phyloP scores from a whole-genome alignment of 1,140 invertebrate species.

The Latrodectus geometricus region DNA sequence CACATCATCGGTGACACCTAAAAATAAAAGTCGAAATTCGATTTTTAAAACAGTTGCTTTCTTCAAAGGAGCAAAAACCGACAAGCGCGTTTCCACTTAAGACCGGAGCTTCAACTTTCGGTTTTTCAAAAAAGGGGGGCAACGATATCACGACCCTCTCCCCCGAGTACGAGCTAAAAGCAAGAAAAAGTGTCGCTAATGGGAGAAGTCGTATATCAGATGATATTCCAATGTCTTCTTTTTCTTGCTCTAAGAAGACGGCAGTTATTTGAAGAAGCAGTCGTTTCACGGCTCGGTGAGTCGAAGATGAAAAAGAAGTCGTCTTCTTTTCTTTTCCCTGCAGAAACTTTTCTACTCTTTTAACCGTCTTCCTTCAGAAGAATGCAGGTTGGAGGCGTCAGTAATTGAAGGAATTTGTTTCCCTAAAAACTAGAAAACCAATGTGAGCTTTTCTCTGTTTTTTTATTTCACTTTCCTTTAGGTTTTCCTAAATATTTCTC shows the following conservation, averaged over 20 bases:
- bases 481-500: too few relatives aligned
- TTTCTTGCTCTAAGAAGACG: neutral
- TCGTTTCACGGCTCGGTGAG: constrained; percentile 36
- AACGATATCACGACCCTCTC: neutral
- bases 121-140: neutral
- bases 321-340: neutral
- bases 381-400: neutral
- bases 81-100: neutral
- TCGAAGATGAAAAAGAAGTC: constrained; percentile 15
- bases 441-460: neutral
- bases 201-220: constrained; percentile 37
- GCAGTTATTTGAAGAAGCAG: constrained; percentile 37
- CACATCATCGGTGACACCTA: neutral
- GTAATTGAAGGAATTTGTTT: neutral
- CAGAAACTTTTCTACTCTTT: neutral
- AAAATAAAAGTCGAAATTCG: neutral
- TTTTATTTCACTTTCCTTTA: too few relatives aligned
- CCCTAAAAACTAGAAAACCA: neutral
- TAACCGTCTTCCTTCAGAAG: neutral
- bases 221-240: constrained; percentile 41
- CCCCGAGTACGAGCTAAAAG: neutral
- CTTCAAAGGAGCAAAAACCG: neutral
- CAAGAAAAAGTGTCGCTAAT: constrained; percentile 22
- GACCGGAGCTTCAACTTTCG: neutral
- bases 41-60: neutral